Evolutionary conservation across 2,113 vertebrate genomes (phyloP).

Genomic region (Xerus inauris): DNA sequence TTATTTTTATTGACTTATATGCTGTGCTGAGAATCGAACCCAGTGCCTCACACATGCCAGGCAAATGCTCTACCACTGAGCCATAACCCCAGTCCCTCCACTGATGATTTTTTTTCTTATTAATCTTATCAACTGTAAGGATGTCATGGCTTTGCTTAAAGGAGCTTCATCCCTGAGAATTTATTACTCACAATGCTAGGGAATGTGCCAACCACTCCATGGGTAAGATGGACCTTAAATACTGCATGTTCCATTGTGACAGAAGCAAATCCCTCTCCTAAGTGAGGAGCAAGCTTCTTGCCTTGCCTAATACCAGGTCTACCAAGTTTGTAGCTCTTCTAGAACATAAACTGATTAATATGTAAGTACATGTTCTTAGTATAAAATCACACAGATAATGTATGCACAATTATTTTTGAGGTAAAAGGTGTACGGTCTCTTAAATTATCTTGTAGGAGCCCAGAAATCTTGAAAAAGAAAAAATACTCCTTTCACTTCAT

Average conservation of each 20-base stretch:
- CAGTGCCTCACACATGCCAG: too few species aligned
- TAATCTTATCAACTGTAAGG: neutral
- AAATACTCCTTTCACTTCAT: neutral
- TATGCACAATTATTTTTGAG: neutral
- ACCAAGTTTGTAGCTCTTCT: neutral
- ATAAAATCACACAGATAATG: neutral
- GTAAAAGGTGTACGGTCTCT: neutral
- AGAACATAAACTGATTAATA: neutral
- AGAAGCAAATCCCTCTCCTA: neutral
- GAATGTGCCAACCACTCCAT: neutral
- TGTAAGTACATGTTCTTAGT: neutral
- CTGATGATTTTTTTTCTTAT: neutral
- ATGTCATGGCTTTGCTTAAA: neutral
- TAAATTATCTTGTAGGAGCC: conserved; percentile 8
- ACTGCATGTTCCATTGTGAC: neutral
- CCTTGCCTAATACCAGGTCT: neutral
- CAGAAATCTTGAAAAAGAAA: conserved; percentile 42
- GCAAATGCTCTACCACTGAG: too few species aligned
- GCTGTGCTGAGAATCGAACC: too few species aligned
- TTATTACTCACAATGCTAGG: neutral
- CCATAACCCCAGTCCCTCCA: too few species aligned
- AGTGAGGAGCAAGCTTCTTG: neutral
- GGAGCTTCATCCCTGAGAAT: neutral
- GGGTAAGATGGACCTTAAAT: neutral
- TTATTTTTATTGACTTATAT: too few species aligned